Evolutionary conservation across 2,113 vertebrate genomes (phyloP), one percentile per base, ranked within the genome.

Genomic region (Microtus ochrogaster): DNA sequence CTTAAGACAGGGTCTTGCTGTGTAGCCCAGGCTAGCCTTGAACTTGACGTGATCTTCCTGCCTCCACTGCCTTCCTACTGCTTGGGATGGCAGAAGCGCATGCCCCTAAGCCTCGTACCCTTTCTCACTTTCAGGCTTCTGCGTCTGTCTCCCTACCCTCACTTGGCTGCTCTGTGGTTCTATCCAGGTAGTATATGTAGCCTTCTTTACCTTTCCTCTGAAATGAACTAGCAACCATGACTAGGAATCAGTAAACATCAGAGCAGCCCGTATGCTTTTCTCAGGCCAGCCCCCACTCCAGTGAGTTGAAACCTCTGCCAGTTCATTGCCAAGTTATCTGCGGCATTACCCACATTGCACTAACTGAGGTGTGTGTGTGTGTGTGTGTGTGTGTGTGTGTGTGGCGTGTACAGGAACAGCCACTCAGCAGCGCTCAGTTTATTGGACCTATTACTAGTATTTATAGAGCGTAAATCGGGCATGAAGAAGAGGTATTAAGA

Each of bases 81-180:
- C 66, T 84, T 70, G 47, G 66, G 33, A 52, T 52, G 44, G 17
- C 33, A 52, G 33, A 47, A 49, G 41, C 24, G 7, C 24, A 41
- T 49, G 84, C 65, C 26, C 2, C 44, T 26, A n/a, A 86, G 66
- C 78, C 89, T 3, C 0, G 14, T 13, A 84, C 22, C 13, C 30
- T 73, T n/a, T 55, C n/a, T 19, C 3, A 3, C 26, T 58, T 41
- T 4, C 17, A 82, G 47, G 36, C 74, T 68, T 92, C 77, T 14
- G 14, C 41, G 21, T 63, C 89, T 66, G 3, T 5, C 33, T 83
- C 72, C 44, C 30, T 91, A 58, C 74, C 47, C 10, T 63, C 52
- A n/a, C 30, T 90, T 58, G 78, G 81, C 55, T 87, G 55, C 89
- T 89, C 90, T 90, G 58, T 63, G 44, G 4, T 44, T 94, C n/a